Conservation (phyloP, 2,888 invertebrate genomes). For the Andrena dorsata region DNA sequence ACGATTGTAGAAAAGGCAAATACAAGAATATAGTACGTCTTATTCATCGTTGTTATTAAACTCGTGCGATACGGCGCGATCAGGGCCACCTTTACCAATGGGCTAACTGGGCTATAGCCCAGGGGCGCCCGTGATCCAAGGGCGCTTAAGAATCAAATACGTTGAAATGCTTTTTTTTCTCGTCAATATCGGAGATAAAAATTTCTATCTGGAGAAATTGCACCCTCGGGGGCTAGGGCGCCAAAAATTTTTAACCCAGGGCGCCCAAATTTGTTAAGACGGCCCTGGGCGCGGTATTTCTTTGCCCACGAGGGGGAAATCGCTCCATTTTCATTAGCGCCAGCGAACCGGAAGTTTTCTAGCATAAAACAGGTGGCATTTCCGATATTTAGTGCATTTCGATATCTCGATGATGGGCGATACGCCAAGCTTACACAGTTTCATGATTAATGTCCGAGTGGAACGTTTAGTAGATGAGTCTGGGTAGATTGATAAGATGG, state of each 20-base stretch:
- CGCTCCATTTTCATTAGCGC: neutral
- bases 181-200: no score
- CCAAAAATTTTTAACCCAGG: no score
- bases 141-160: no score
- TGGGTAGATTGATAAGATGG: conserved; percentile 10
- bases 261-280: no score
- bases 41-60: conserved; percentile 4
- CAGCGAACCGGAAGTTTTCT: conserved; percentile 6
- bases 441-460: conserved; percentile 44
- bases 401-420: conserved; percentile 31
- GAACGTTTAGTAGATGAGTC: conserved; percentile 18
- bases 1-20: neutral
- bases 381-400: conserved; percentile 26
- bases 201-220: no score
- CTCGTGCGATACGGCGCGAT: neutral
- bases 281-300: neutral
- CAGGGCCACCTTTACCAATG: no score
- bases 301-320: neutral
- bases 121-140: no score
- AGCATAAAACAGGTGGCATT: neutral
- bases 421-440: conserved; percentile 20
- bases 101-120: no score
- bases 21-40: neutral
- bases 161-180: no score
- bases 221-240: no score